phyloP scores from a whole-genome alignment of 2,888 invertebrate genomes.

The Drosophila eohydei region DNA sequence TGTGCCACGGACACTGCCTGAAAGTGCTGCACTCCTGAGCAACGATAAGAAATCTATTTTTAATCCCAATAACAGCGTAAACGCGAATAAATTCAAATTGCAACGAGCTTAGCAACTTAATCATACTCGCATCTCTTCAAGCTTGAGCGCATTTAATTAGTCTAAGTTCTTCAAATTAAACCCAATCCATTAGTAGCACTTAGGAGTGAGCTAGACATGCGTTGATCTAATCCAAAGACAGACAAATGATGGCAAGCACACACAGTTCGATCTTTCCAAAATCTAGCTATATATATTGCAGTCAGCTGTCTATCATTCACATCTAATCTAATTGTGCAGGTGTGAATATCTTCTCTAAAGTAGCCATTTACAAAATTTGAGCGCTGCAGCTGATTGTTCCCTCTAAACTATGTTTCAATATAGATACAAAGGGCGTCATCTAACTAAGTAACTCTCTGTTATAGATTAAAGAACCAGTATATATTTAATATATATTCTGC shows the following conservation, averaged over 20 bases:
- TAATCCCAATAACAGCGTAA: not conserved
- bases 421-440: too few species aligned
- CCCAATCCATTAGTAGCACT: not conserved
- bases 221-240: not conserved
- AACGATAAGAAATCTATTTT: slow-evolving; percentile 15
- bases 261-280: too few species aligned
- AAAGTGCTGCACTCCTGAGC: slow-evolving; percentile 11
- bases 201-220: not conserved
- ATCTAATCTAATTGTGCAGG: too few species aligned
- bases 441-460: too few species aligned
- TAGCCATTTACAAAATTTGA: too few species aligned
- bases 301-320: too few species aligned
- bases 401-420: too few species aligned
- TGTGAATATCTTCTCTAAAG: too few species aligned
- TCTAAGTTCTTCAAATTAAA: not conserved
- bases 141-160: not conserved
- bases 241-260: not conserved
- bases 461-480: too few species aligned
- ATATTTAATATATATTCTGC: too few species aligned
- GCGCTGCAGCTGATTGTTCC: too few species aligned
- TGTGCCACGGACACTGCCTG: slow-evolving; percentile 26
- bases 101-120: not conserved
- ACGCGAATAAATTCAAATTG: not conserved
- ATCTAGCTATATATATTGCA: too few species aligned
- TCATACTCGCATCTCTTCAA: not conserved